Conservation (phyloP, 2,113 vertebrate genomes). For the Rhadina sibilatrix region DNA sequence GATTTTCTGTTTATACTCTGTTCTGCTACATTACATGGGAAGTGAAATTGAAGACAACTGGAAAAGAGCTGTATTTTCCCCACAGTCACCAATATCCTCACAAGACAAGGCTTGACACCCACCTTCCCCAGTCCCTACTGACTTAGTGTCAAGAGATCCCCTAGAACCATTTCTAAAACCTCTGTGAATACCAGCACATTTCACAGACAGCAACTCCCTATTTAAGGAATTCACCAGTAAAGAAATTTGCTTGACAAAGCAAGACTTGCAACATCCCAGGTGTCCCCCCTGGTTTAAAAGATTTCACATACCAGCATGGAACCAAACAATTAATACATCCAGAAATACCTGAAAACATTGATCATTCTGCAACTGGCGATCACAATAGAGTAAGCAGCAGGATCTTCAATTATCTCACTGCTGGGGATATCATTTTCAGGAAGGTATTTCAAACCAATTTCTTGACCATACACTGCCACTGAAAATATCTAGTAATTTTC, state of each 20-base stretch:
- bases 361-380: not conserved
- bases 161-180: not conserved
- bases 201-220: not conserved
- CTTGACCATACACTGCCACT: slow-evolving; percentile 8
- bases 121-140: not conserved
- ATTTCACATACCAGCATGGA: not conserved
- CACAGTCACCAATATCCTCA: not conserved
- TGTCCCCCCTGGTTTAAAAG: not conserved
- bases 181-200: not conserved
- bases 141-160: not conserved
- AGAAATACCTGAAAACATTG: not conserved
- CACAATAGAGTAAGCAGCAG: slow-evolving; percentile 1
- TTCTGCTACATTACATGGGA: not conserved
- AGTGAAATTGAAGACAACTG: not conserved
- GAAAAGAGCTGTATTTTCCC: not conserved
- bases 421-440: slow-evolving; percentile 8
- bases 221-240: not conserved
- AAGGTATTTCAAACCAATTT: slow-evolving; percentile 48
- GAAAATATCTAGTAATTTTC: slow-evolving; percentile 48
- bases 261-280: not conserved
- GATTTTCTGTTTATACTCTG: not conserved
- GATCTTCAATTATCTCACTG: slow-evolving; percentile 14
- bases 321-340: slow-evolving; percentile 2
- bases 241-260: not conserved
- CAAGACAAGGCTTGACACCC: not conserved